Conservation (phyloP, 2,113 vertebrate genomes). For the Spea bombifrons region DNA sequence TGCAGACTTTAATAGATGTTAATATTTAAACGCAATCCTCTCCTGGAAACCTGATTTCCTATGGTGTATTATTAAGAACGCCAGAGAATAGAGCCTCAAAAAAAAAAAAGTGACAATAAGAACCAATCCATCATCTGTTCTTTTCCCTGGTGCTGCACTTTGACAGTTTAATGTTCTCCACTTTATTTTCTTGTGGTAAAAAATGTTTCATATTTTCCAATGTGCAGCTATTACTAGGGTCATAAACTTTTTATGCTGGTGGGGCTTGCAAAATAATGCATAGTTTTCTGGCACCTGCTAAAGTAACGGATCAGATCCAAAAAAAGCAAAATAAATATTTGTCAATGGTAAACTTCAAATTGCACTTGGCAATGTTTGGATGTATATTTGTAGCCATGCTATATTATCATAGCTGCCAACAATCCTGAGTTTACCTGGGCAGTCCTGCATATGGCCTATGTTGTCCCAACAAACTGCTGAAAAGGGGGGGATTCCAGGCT, state of each 20-base stretch:
- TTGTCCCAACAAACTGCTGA: no score
- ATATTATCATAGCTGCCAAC: no score
- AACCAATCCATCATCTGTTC: conserved; percentile 44
- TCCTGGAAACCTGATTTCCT: conserved; percentile 24
- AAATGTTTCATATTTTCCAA: conserved; percentile 44
- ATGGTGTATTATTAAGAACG: conserved; percentile 34
- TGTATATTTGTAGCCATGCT: no score
- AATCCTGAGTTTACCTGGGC: no score
- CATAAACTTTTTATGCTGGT: conserved; percentile 27
- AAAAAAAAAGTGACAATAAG: conserved; percentile 37
- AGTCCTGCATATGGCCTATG: no score
- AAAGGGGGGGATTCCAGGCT: no score
- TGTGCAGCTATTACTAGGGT: conserved; percentile 31
- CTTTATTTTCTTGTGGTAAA: conserved; percentile 41
- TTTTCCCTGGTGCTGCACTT: conserved; percentile 22
- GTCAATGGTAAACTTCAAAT: no score
- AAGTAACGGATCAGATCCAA: not conserved
- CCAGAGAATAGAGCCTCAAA: conserved; percentile 4
- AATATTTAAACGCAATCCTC: conserved; percentile 35
- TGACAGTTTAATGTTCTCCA: conserved; percentile 47
- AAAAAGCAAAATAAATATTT: not conserved
- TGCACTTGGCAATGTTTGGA: no score
- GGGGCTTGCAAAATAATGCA: conserved; percentile 2
- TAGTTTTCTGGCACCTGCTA: not conserved
- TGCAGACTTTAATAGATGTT: conserved; percentile 30